Base-by-base conservation (phyloP, 53 echinoderm and acorn worm genomes). In the Henricia sp. region DNA sequence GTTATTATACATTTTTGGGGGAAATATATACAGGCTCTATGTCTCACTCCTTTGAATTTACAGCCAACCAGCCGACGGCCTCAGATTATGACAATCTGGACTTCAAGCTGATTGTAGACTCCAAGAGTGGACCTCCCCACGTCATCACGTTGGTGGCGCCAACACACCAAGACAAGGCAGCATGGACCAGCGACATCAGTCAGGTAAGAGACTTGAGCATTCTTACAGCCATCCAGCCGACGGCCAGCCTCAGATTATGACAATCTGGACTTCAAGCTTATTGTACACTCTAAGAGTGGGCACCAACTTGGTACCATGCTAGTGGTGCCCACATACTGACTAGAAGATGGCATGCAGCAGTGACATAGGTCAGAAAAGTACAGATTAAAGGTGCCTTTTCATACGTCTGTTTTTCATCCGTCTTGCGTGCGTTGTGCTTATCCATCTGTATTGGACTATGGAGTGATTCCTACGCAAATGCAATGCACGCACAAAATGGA, bases 151-250 rank as follows among this genome's bases (percentile, higher is more conserved):
- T 99, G 44, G 92, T 99, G n/a, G 99, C 97, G 1, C 90, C 94
- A 3, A 95, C 94, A 33, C 95, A 90, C n/a, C 99, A 99, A 57
- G 99, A 99, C 59, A 99, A 99, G 68, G 94, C 94, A 52, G 95
- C 95, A 11, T 97, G 99, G 99, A 99, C 94, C 17, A 95, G 99
- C 92, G 99, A 99, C 51, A 92, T 99, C 55, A 99, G 99, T 58
- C 99, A 99, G 95, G 99, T 97, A 75, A 37, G 24, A 25, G n/a
- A n/a, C n/a, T n/a, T n/a, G n/a, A n/a, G n/a, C n/a, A n/a, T n/a
- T n/a, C n/a, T n/a, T n/a, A 32, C 53, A 75, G 65, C 75, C 52
- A 64, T 19, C 51, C 83, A 83, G 19, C 82, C 58, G 2, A 48
- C 42, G 0, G 78, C n/a, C n/a, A n/a, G n/a, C 68, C 68, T 68